phyloP scores from a whole-genome alignment of 2,113 vertebrate species.

The Parotia lawesii region DNA sequence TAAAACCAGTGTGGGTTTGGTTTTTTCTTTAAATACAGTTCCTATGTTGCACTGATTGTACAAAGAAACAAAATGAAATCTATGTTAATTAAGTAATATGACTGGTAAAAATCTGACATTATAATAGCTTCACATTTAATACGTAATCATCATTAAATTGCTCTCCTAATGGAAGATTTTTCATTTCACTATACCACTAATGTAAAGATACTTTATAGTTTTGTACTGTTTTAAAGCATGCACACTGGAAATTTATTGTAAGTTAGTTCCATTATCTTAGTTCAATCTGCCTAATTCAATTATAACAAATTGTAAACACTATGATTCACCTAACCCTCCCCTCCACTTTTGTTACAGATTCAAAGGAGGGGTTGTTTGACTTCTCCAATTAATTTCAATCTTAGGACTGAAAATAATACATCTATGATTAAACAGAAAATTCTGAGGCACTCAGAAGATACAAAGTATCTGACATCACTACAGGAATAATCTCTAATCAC shows the following conservation, averaged over 20 bases:
- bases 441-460: not conserved
- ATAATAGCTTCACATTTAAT: not conserved
- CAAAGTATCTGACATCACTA: not conserved
- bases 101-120: not conserved
- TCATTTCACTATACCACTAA: not conserved
- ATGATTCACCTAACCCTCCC: not conserved
- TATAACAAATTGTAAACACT: not conserved
- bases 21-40: not conserved
- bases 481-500: not conserved
- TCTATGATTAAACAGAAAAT: not conserved
- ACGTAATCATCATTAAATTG: not conserved
- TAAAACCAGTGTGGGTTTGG: not conserved
- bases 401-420: not conserved
- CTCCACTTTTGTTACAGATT: not conserved
- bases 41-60: not conserved
- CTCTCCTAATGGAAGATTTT: not conserved
- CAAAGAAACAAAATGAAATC: not conserved
- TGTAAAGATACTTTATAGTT: not conserved
- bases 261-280: not conserved
- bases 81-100: not conserved
- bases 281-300: not conserved
- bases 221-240: not conserved
- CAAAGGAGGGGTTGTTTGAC: not conserved
- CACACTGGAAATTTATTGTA: not conserved
- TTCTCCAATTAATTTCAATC: not conserved